A percentile compares a stretch with the other conserved stretches of the same genome.
Conservation (phyloP, 30 jellyfish, hydroid and myxozoan genomes). For the Pelagia noctiluca region DNA sequence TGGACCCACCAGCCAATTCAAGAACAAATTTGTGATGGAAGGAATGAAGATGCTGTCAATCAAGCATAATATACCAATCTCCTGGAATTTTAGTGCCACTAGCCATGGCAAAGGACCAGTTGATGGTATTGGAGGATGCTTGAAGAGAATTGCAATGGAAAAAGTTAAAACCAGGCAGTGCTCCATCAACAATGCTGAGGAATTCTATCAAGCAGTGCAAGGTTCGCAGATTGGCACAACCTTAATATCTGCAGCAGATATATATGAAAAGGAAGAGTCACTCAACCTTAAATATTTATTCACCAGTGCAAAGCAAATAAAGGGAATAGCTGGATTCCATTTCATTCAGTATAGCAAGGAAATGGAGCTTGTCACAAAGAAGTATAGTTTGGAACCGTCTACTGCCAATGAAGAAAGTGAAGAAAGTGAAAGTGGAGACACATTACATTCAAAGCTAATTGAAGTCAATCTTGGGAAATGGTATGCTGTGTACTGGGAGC, state of each 20-base stretch:
- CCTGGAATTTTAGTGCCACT: not conserved
- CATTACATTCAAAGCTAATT: not conserved
- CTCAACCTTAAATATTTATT: not conserved
- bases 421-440: not conserved
- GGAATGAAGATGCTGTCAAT: too few relatives aligned
- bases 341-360: not conserved
- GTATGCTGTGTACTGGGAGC: not conserved
- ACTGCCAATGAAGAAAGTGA: not conserved
- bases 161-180: slow-evolving; percentile 26
- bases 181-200: slow-evolving; percentile 16
- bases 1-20: too few relatives aligned
- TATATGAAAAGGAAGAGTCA: not conserved
- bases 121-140: slow-evolving; percentile 4
- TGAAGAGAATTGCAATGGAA: slow-evolving; percentile 16
- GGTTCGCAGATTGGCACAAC: not conserved
- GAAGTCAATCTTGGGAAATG: not conserved
- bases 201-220: not conserved
- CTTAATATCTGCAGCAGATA: not conserved
- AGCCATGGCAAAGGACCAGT: not conserved
- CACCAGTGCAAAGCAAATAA: not conserved
- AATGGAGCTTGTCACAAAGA: not conserved
- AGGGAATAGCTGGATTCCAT: not conserved
- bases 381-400: not conserved
- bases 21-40: too few relatives aligned
- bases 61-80: too few relatives aligned